Evolutionary conservation across 2,888 invertebrate species (phyloP), one percentile per base, ranked within the genome.

Genomic region (Tinea trinotella): DNA sequence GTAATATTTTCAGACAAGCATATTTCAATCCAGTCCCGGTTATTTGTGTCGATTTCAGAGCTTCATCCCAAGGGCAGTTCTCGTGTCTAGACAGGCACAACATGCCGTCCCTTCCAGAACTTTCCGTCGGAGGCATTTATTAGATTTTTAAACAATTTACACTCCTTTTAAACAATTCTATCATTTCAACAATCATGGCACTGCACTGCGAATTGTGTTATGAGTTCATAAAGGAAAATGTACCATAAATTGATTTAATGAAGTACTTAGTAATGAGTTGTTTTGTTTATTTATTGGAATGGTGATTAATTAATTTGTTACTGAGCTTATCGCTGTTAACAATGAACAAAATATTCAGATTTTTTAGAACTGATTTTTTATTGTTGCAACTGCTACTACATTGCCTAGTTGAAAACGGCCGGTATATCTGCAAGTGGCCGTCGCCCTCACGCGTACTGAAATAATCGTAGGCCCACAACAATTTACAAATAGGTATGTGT

Each of bases 11-110:
- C 60, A 95, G 88, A 75, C 95, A 95, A 61, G 93, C 92, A 78
- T 93, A 92, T 66, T 91, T 90, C 70, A 95, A 88, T 49, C 94
- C 95, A n/a, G 92, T 91, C 95, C 94, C 95, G 58, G 92, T 91
- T 61, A 91, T 79, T 55, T 88, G 70, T 66, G 84, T 73, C 59
- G 88, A 71, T 70, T 81, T 74, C 55, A 89, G 70, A 58, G 88
- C 89, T 66, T 88, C 87, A 67, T 87, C 83, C 79, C 90, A 82
- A 46, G 89, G 90, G 72, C 90, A 90, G 70, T 88, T 84, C 64
- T 88, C 86, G 74, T 90, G 89, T 64, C 89, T 81, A 67, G 89
- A 87, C 71, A 89, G 85, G 81, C 89, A 89, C 72, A 90, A 69
- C 89, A 90, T 90, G 77, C 82, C 83, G 70, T 76, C 79, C 56